Evolutionary conservation across 2,888 invertebrate genomes (phyloP), one percentile per base, ranked within the genome.

Genomic region (Ellobium chinense): DNA sequence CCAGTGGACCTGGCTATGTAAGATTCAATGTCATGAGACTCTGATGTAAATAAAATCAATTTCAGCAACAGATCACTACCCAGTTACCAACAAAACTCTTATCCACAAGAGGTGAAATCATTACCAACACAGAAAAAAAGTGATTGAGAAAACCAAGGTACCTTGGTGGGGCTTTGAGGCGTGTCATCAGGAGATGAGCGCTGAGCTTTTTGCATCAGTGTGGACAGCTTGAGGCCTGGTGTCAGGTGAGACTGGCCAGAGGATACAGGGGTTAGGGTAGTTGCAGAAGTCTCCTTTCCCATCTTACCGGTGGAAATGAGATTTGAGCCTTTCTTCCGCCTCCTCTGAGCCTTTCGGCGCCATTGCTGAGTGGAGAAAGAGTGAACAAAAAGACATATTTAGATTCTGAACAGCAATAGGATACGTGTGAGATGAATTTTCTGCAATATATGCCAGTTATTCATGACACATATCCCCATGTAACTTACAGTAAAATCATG

Each of bases 261-360:
- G 0, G 72, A 60, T 31, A 36, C 36, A 2, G 76, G 65, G 5
- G 56, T 76, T n/a, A 34, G 36, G 34, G 66, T 65, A 24, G 63
- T n/a, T 7, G 46, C 62, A 12, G 56, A 75, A 29, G 60, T 9
- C 29, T 78, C 78, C 36, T 70, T 72, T 29, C 80, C 75, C 54
- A 65, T 80, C 82, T 92, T 93, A 21, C 93, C 93, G 21, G 93
- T 93, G 82, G 92, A 93, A 83, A 93, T 93, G 83, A 94, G 92
- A 12, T 91, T 92, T 31, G 90, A 89, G 60, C 94, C 93, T 86
- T 94, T 94, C 62, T 77, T 77, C 34, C 77, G 74, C 63, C 68
- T 66, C 18, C 68, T 62, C 54, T 74, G 80, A 21, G 77, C 79
- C 39, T 81, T 81, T 46, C 76, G 62, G 29, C 73, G 58, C 72